Evolutionary conservation across 2,888 invertebrate species (phyloP), one percentile per base, ranked within the genome.

Genomic region (Meiosimyza decipiens): DNA sequence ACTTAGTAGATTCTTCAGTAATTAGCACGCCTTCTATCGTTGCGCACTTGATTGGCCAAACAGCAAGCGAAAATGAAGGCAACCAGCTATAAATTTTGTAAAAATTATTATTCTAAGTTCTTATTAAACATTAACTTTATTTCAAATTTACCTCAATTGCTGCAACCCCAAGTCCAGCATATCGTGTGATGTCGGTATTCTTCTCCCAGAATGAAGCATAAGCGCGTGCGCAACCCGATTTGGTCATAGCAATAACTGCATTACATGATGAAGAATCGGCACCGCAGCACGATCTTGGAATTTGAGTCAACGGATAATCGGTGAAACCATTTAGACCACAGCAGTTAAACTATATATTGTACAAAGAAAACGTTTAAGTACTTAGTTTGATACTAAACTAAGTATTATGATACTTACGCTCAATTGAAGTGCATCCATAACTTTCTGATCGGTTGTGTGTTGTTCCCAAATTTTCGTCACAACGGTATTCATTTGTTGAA

Each of bases 1-100:
- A 18, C 15, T 7, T 57, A 33, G 49, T 9, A 54, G 59, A n/a
- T 50, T 52, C 9, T 2, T 75, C 89, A 90, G 88, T 89, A 91
- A 86, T 88, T 89, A 81, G 90, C 89, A 88, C 93, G 91, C 88
- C 93, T 91, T 81, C 91, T 90, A 83, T 92, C 92, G 88, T 95
- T 95, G 86, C 92, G 91, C 83, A 96, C 94, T 84, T 95, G 93
- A 87, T 94, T 93, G 76, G 94, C 94, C 85, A 97, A 88, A 84
- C 95, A 96, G 86, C 96, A 92, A 66, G 94, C 93, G 87, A 96
- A 95, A 81, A 95, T 89, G 74, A 95, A 93, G 70, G 93, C 93
- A 78, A 93, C 86, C 79, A 94, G 88, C 93, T 93, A 60, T 6
- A 76, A 73, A 12, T 52, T 9, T 57, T 66, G 69, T 49, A 3